Conservation (phyloP, 2,113 vertebrate genomes). For the Polypterus senegalus region DNA sequence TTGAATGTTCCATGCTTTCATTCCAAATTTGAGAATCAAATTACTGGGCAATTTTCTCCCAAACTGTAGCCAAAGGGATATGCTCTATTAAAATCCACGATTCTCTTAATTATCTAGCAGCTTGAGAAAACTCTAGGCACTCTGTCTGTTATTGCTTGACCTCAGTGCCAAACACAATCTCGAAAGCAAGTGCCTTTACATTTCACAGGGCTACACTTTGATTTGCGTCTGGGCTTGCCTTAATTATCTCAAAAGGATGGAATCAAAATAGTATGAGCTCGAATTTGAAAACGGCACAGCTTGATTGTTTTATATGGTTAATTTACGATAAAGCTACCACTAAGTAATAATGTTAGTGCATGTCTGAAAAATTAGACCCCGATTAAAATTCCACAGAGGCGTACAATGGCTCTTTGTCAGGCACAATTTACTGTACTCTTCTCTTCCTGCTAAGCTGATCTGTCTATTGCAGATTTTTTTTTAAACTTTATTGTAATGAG, state of each 20-base stretch:
- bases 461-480: slow-evolving; percentile 3
- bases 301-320: slow-evolving; percentile 4
- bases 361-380: slow-evolving; percentile 3
- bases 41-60: slow-evolving; percentile 69
- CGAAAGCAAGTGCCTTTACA: slow-evolving; percentile 60
- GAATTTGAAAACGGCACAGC: not conserved
- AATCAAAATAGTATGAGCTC: slow-evolving; percentile 18
- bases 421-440: slow-evolving; percentile 3
- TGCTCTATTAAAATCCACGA: slow-evolving; percentile 79
- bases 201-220: slow-evolving; percentile 66
- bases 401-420: slow-evolving; percentile 1
- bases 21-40: slow-evolving; percentile 67
- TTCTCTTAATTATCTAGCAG: slow-evolving; percentile 74
- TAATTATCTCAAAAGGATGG: slow-evolving; percentile 56
- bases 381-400: slow-evolving; percentile 8
- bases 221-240: slow-evolving; percentile 58
- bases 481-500: slow-evolving; percentile 1
- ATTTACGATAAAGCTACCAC: slow-evolving; percentile 8
- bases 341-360: not conserved
- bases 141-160: slow-evolving; percentile 71
- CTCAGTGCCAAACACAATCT: slow-evolving; percentile 68
- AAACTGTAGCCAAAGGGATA: slow-evolving; percentile 80
- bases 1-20: slow-evolving; percentile 62
- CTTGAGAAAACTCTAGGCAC: slow-evolving; percentile 68
- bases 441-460: not conserved